A percentile compares a stretch with the other conserved stretches of the same genome.
Conservation (phyloP, 2,113 vertebrate genomes). For the Tragulus kanchil region DNA sequence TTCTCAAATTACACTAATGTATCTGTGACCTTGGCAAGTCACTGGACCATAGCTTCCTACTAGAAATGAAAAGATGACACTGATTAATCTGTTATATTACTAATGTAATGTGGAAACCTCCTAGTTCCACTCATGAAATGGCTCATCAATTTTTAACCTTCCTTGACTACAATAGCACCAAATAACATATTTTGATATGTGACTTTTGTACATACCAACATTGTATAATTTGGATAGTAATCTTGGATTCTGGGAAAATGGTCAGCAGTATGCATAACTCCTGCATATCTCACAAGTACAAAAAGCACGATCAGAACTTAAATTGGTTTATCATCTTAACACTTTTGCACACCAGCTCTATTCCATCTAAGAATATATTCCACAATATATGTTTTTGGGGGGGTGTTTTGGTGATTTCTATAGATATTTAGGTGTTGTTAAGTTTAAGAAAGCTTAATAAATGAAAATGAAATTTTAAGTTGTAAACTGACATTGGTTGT, state of each 20-base stretch:
- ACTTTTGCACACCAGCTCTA: neutral
- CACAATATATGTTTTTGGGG: neutral
- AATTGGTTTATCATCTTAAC: neutral
- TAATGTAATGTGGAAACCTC: slow-evolving; percentile 11
- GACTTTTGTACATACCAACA: neutral
- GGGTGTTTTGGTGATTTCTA: neutral
- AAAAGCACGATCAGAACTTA: neutral
- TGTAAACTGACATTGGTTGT: neutral
- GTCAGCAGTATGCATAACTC: neutral
- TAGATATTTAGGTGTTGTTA: neutral
- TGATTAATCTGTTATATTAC: neutral
- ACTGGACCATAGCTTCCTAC: neutral
- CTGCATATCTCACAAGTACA: neutral
- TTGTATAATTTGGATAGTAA: neutral
- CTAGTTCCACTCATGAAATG: neutral
- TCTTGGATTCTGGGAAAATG: neutral
- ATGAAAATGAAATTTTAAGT: neutral
- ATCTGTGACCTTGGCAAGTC: neutral
- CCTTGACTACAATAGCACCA: neutral
- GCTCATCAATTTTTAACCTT: neutral
- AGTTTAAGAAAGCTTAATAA: slow-evolving; percentile 6
- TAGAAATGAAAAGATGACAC: neutral
- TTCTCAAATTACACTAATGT: neutral
- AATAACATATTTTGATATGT: neutral
- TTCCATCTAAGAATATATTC: neutral